These are phyloP conservation scores for Sipha flava DNA, from an alignment of 1,140 invertebrate genomes.

Conservation along the genomic window DNA sequence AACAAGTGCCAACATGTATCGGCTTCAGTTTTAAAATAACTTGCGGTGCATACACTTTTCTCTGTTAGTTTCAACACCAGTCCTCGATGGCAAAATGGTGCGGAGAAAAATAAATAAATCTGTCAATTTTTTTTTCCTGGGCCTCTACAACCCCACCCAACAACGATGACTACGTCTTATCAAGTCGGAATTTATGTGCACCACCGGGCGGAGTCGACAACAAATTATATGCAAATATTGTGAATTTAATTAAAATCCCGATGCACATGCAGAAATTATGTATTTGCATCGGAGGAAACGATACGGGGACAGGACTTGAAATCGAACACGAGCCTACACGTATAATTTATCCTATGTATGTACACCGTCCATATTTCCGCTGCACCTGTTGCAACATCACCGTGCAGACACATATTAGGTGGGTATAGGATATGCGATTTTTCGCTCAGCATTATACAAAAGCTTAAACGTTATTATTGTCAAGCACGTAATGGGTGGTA, in stretches of 20 bases:
- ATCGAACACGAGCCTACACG: no score
- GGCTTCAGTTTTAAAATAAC: background rate
- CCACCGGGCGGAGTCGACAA: background rate
- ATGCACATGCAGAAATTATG: background rate
- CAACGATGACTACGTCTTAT: background rate
- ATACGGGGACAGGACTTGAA: background rate
- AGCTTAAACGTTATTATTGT: background rate
- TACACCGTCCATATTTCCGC: no score
- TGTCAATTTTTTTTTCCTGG: background rate
- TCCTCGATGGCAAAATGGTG: background rate
- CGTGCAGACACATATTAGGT: no score
- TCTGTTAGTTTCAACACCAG: background rate
- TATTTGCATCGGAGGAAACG: no score
- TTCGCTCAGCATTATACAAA: no score
- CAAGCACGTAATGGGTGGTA: background rate
- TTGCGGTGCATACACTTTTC: background rate
- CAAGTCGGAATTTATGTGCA: background rate
- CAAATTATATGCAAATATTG: background rate
- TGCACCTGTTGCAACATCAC: no score
- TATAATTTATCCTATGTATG: no score
- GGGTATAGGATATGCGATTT: no score
- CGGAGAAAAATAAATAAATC: background rate
- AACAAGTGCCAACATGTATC: background rate
- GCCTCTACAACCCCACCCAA: background rate
- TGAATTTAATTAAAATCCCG: background rate